Percentiles rank a stretch among this genome's conserved stretches.
These are phyloP conservation scores for Sesamia nonagrioides DNA, from an alignment of 1,140 invertebrate species.

Conservation along the genomic window DNA sequence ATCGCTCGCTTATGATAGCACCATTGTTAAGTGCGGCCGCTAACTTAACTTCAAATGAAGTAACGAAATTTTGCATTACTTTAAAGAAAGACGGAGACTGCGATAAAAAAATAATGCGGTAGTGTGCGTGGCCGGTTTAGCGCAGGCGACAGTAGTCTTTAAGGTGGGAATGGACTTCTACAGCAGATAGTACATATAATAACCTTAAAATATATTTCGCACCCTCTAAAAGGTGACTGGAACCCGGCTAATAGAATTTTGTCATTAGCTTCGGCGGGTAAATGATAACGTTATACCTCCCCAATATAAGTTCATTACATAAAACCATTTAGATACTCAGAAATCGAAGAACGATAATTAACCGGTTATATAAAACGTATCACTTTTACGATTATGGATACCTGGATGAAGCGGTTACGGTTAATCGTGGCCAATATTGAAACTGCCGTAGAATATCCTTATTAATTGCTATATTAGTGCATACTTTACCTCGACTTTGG, in stretches of 20 bases:
- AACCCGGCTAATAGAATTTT: not conserved
- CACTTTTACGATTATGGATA: constrained; percentile 24
- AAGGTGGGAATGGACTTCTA: no score
- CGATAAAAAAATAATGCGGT: no score
- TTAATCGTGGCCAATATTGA: not conserved
- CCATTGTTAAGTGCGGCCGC: no score
- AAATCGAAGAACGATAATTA: constrained; percentile 9
- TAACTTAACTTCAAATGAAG: no score
- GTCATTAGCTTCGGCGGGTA: not conserved
- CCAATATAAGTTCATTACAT: not conserved
- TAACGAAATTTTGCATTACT: no score
- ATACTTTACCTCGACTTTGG: not conserved
- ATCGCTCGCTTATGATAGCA: no score
- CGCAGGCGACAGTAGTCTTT: no score
- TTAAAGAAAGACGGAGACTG: no score
- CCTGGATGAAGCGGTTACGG: not conserved
- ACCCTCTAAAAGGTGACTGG: not conserved
- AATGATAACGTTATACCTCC: not conserved
- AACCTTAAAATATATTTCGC: not conserved
- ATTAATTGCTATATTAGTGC: not conserved
- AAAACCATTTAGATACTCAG: constrained; percentile 4
- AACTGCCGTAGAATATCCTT: not conserved
- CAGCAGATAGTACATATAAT: no score
- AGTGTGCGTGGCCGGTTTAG: no score
- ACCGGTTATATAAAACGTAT: not conserved